phyloP scores from a whole-genome alignment of 2,797 vertebrate genomes.

The Coendou prehensilis region DNA sequence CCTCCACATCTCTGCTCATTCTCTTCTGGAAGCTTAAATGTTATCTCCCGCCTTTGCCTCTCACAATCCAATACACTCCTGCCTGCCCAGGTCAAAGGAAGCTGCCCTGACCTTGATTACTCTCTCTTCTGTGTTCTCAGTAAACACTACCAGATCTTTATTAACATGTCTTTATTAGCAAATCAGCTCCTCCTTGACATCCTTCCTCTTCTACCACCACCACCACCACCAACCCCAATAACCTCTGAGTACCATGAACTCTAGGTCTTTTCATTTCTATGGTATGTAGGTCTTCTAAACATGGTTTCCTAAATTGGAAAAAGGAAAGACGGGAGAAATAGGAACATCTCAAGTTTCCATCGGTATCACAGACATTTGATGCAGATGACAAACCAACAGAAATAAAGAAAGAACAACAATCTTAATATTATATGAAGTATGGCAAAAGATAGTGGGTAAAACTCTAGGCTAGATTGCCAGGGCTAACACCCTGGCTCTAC shows the following conservation, averaged over 20 bases:
- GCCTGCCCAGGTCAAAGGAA: background rate
- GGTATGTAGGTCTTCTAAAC: background rate
- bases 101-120: background rate
- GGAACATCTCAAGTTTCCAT: background rate
- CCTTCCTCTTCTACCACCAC: background rate
- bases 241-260: background rate
- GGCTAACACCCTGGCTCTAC: background rate
- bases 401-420: background rate
- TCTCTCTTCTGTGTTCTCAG: no score
- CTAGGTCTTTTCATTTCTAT: background rate
- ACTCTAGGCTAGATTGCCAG: background rate
- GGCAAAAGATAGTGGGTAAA: background rate
- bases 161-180: background rate
- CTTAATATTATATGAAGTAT: background rate
- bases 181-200: background rate
- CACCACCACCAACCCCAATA: background rate
- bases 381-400: background rate
- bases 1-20: background rate
- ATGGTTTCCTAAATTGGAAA: background rate
- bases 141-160: no score
- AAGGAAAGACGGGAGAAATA: background rate
- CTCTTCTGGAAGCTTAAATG: background rate
- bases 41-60: background rate
- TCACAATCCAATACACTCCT: background rate
- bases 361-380: slow-evolving; percentile 4